These are phyloP conservation scores for Alligator mississippiensis DNA, from an alignment of 2,113 vertebrate species.

Conservation along the genomic window DNA sequence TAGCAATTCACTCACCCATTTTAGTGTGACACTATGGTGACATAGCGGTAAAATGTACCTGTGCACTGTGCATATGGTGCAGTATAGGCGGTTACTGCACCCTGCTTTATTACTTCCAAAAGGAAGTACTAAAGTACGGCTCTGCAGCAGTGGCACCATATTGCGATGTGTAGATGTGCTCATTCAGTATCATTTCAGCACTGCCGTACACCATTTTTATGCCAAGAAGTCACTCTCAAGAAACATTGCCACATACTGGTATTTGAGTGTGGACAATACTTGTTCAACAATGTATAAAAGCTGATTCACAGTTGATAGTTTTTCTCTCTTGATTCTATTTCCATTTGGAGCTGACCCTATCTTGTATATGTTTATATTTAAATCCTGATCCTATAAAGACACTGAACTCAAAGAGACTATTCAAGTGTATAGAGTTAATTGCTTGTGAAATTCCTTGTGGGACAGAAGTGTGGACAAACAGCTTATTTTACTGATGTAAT, in stretches of 20 bases:
- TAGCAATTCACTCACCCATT: too few relatives aligned
- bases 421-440: background rate
- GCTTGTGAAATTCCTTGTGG: background rate
- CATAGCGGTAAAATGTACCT: too few relatives aligned
- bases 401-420: background rate
- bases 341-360: background rate
- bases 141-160: too few relatives aligned
- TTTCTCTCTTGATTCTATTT: background rate
- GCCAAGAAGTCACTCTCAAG: background rate
- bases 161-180: too few relatives aligned
- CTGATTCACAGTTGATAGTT: background rate
- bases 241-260: background rate
- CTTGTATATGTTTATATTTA: background rate
- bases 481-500: too few relatives aligned
- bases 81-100: too few relatives aligned
- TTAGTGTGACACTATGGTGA: too few relatives aligned
- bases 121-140: too few relatives aligned
- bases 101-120: too few relatives aligned
- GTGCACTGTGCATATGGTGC: too few relatives aligned
- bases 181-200: background rate
- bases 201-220: background rate
- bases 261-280: background rate
- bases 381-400: background rate
- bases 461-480: background rate
- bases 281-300: background rate